phyloP scores from a whole-genome alignment of 2,888 invertebrate species.

The Hydrotaea cyrtoneurina region DNA sequence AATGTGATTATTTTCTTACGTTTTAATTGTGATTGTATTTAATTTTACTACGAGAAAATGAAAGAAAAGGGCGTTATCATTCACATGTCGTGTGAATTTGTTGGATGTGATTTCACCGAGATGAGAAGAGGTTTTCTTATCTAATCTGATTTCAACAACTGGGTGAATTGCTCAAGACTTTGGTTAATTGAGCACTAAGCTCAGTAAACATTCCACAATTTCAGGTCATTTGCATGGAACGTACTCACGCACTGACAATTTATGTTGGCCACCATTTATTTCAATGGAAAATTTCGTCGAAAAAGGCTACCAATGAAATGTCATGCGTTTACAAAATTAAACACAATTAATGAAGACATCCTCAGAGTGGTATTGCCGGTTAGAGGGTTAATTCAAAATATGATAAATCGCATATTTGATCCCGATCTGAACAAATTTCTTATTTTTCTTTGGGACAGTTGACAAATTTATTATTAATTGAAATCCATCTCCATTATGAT shows the following conservation, averaged over 20 bases:
- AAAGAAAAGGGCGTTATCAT: constrained; percentile 5
- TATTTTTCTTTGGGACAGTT: no score
- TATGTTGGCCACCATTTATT: neutral
- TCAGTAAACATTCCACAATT: neutral
- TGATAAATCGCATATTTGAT: no score
- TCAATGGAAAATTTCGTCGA: no score
- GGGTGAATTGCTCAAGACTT: neutral
- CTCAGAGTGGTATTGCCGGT: no score
- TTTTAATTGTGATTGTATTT: neutral
- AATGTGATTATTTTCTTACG: constrained; percentile 3
- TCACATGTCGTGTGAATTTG: neutral
- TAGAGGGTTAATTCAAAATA: no score
- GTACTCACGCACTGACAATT: neutral
- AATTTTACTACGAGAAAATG: neutral
- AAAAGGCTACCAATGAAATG: no score
- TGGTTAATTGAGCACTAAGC: neutral
- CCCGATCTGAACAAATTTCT: no score
- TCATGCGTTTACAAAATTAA: no score
- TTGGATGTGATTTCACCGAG: neutral
- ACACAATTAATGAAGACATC: no score
- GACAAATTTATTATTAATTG: no score
- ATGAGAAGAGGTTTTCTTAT: neutral
- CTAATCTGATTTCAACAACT: neutral
- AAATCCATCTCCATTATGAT: no score
- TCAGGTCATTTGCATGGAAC: no score